phyloP scores from a whole-genome alignment of 2,797 vertebrate genomes.

The Enteromius fasciolatus region DNA sequence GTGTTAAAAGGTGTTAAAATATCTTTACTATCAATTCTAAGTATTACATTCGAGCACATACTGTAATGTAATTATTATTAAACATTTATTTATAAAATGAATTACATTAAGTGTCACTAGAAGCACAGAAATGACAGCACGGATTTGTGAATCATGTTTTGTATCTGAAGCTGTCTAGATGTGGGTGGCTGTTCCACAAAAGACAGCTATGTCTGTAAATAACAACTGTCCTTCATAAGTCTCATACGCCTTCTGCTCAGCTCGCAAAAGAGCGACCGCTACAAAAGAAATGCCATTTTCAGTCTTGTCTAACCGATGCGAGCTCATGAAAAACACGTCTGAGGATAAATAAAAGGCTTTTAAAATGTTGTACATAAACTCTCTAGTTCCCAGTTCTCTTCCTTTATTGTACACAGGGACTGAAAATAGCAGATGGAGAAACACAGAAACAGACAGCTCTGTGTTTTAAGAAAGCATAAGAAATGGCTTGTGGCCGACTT shows the following conservation, averaged over 20 bases:
- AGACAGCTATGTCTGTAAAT: constrained; percentile 32
- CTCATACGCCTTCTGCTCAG: constrained; percentile 18
- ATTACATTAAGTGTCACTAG: neutral
- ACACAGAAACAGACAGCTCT: constrained; percentile 64
- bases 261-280: constrained; percentile 14
- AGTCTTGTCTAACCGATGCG: constrained; percentile 7
- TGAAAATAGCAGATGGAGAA: constrained; percentile 73
- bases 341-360: constrained; percentile 59
- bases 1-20: neutral
- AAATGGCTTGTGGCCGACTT: constrained; percentile 43
- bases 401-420: constrained; percentile 62
- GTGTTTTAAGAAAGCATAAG: constrained; percentile 38
- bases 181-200: constrained; percentile 15
- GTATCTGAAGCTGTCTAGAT: constrained; percentile 25
- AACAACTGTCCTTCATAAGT: constrained; percentile 35
- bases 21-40: neutral
- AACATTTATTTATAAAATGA: neutral
- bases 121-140: neutral
- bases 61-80: neutral
- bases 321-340: constrained; percentile 41
- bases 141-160: neutral
- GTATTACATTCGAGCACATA: neutral
- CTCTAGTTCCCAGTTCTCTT: constrained; percentile 51
- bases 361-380: constrained; percentile 63
- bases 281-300: constrained; percentile 26